These are phyloP conservation scores for Altica lythri DNA, from an alignment of 2,888 invertebrate species.

Conservation along the genomic window DNA sequence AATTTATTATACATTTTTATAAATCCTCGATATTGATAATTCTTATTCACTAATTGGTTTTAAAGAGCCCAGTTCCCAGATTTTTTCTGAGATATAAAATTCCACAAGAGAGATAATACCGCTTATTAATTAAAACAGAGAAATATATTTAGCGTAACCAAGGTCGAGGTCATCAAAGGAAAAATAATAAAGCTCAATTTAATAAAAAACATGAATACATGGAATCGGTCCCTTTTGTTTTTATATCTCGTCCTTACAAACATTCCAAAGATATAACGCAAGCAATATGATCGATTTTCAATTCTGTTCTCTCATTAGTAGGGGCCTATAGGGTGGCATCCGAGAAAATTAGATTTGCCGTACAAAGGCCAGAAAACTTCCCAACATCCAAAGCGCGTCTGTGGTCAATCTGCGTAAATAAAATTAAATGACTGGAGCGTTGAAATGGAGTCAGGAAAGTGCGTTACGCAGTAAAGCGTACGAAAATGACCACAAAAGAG, in stretches of 20 bases:
- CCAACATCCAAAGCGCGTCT: conserved; percentile 20
- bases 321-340: conserved; percentile 4
- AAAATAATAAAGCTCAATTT: conserved; percentile 8
- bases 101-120: too few relatives aligned
- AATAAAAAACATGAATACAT: conserved; percentile 15
- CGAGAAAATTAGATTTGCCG: conserved; percentile 21
- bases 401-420: conserved; percentile 37
- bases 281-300: conserved; percentile 18
- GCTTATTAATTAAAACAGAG: too few relatives aligned
- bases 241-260: conserved; percentile 8
- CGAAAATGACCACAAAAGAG: conserved; percentile 34
- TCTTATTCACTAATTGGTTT: too few relatives aligned
- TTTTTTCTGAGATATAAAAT: too few relatives aligned
- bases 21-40: too few relatives aligned
- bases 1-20: too few relatives aligned
- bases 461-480: conserved; percentile 44
- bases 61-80: too few relatives aligned
- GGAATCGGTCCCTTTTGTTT: not conserved
- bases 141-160: too few relatives aligned
- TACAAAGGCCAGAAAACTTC: conserved; percentile 22
- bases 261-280: conserved; percentile 14
- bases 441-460: conserved; percentile 37
- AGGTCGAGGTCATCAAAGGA: not conserved
- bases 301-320: conserved; percentile 18
- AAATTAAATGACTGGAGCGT: conserved; percentile 39